Evolutionary conservation across 2,888 invertebrate genomes (phyloP).

Genomic region (Odontomyia ornata): DNA sequence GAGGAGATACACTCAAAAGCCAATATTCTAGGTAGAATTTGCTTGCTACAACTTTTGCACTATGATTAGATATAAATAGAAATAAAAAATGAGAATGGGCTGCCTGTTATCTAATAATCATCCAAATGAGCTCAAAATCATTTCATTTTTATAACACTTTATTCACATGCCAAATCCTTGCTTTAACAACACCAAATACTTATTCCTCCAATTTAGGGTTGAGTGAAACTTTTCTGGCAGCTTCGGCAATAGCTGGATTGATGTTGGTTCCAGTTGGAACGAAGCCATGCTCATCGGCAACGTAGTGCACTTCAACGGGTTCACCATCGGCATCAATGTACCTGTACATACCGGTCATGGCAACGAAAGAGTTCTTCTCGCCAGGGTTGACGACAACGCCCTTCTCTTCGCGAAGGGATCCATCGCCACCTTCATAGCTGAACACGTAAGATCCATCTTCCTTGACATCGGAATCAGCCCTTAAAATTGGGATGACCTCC

Average conservation of each 20-base stretch:
- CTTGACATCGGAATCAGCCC: constrained; percentile 56
- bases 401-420: constrained; percentile 58
- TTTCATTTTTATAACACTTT: not conserved
- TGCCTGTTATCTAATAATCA: too few relatives aligned
- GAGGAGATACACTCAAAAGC: too few relatives aligned
- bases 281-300: constrained; percentile 60
- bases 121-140: too few relatives aligned
- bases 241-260: constrained; percentile 56
- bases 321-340: constrained; percentile 59
- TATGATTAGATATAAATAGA: too few relatives aligned
- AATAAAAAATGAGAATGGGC: too few relatives aligned
- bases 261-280: constrained; percentile 61
- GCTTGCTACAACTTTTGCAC: too few relatives aligned
- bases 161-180: not conserved
- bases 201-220: constrained; percentile 20
- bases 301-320: constrained; percentile 60
- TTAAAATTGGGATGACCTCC: constrained; percentile 57
- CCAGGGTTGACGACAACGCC: constrained; percentile 59
- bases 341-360: constrained; percentile 59
- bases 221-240: constrained; percentile 56
- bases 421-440: constrained; percentile 59
- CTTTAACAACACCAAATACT: not conserved
- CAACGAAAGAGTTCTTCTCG: constrained; percentile 55
- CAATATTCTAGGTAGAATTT: too few relatives aligned
- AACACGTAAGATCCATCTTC: constrained; percentile 61